Conservation (phyloP, 2,113 vertebrate genomes). For the Panthera tigris region DNA sequence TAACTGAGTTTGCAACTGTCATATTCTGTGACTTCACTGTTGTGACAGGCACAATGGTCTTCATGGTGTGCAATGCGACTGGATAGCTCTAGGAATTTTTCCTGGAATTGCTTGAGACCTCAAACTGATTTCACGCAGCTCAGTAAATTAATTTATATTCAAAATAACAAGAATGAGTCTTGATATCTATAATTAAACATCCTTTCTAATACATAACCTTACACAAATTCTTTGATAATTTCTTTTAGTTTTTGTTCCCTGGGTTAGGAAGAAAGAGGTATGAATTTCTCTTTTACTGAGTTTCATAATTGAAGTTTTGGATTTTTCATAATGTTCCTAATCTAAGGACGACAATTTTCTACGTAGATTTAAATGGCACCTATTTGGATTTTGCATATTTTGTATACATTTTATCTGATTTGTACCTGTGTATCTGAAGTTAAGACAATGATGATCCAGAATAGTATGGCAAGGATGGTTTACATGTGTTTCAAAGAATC, state of each 20-base stretch:
- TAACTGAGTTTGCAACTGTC: background rate
- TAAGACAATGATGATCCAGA: background rate
- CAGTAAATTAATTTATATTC: background rate
- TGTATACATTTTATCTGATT: background rate
- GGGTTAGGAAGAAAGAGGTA: background rate
- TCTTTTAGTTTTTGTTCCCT: background rate
- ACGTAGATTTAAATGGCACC: background rate
- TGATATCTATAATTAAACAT: background rate
- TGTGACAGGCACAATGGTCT: fast-evolving
- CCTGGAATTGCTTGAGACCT: background rate
- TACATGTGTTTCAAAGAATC: background rate
- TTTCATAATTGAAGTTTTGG: background rate
- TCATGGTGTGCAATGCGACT: background rate
- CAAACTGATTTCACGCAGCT: background rate
- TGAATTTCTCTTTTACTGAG: background rate
- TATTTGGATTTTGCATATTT: background rate
- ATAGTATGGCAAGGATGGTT: background rate
- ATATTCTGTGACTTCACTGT: background rate
- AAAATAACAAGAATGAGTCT: background rate
- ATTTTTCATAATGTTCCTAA: background rate
- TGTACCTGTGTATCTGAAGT: background rate
- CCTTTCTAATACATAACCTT: fast-evolving
- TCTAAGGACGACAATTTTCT: background rate
- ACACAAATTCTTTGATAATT: background rate
- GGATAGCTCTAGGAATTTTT: background rate